Evolutionary conservation across 2,113 vertebrate species (phyloP), one percentile per base, ranked within the genome.

Genomic region (Nestor notabilis): DNA sequence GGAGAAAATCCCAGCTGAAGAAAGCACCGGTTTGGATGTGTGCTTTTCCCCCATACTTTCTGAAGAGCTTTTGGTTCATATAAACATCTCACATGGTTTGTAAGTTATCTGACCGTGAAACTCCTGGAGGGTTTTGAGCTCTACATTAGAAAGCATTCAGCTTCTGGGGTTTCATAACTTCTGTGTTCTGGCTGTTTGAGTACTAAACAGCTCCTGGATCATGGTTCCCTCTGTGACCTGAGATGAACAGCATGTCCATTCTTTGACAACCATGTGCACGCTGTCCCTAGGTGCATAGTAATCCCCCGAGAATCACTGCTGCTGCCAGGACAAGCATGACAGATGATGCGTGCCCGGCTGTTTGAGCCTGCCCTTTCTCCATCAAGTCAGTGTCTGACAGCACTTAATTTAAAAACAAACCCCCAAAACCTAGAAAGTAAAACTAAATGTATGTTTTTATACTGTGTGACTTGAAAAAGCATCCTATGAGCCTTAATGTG

Each of bases 61-160:
- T 88, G 66, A 88, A 90, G 75, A 88, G 90, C 82, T 92, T 96
- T 90, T 86, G 69, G 82, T 47, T 92, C 82, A 1, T 47, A 33
- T 80, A 93, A 88, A 90, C 83, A 80, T 90, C 79, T 89, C 16
- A 6, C 53, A 25, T 11, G 56, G 35, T 65, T 94, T 88, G 56
- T 65, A 56, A 92, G 78, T 88, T 52, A 64, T 70, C 88, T 90
- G 66, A 88, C 85, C 1, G 0, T 89, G 90, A 90, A 93, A 77
- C 82, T 77, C 56, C 70, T 65, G 66, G 33, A 83, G 82, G 41
- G 11, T 93, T 94, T 69, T 61, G 53, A 88, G 66, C 31, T 88
- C 80, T 49, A 0, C 4, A 3, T 58, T 72, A 41, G 64, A 56
- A 77, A n/a, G 49, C 47, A 4, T 72, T 78, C 47, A 19, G 66